Conservation (phyloP, 2,113 vertebrate genomes). For the Cygnus atratus region DNA sequence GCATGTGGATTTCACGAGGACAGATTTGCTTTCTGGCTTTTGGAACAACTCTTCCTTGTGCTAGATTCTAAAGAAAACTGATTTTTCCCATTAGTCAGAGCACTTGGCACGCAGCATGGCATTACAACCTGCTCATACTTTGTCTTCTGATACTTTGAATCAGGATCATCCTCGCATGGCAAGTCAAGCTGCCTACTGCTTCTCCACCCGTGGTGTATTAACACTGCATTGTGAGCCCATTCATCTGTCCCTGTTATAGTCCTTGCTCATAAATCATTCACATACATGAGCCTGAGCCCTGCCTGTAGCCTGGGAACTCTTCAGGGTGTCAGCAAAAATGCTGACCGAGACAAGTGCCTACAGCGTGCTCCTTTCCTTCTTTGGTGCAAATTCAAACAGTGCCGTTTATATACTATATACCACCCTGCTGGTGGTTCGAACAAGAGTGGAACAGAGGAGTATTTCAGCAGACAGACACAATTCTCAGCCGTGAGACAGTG, state of each 20-base stretch:
- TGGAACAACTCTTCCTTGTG: neutral
- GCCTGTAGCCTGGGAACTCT: neutral
- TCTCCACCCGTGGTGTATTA: neutral
- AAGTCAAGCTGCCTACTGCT: neutral
- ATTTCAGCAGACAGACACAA: neutral
- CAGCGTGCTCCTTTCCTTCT: neutral
- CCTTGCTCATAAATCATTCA: neutral
- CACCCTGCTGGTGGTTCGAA: neutral
- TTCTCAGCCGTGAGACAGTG: neutral
- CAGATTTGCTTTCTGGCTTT: neutral
- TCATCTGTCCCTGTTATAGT: neutral
- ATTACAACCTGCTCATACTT: neutral
- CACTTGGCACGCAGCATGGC: neutral
- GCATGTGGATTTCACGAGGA: neutral
- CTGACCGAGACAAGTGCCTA: neutral
- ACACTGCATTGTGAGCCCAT: neutral
- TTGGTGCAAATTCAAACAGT: neutral
- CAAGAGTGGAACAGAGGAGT: neutral
- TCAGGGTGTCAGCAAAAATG: neutral
- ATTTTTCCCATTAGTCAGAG: neutral
- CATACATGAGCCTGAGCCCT: neutral
- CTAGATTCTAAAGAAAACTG: neutral
- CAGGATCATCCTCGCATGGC: slow-evolving; percentile 14
- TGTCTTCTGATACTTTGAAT: neutral
- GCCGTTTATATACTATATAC: neutral